phyloP scores from a whole-genome alignment of 2,888 invertebrate genomes.

The Meiosimyza platycephala region DNA sequence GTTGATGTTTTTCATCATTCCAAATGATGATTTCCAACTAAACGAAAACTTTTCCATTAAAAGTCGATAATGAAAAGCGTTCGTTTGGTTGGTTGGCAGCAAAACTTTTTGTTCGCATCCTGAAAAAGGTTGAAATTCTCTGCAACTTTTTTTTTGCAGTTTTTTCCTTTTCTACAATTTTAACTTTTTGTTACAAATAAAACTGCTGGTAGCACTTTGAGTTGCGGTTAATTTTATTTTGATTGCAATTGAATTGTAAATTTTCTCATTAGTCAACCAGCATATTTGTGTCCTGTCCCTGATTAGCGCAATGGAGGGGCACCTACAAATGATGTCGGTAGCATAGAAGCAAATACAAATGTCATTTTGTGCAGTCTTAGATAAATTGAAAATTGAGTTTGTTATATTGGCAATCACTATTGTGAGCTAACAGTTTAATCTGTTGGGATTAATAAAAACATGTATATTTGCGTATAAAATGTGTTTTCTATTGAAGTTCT shows the following conservation, averaged over 20 bases:
- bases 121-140: no score
- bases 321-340: no score
- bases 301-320: no score
- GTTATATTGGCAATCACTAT: not conserved
- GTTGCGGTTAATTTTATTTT: slow-evolving; percentile 6
- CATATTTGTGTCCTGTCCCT: no score
- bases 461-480: not conserved
- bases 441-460: not conserved
- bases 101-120: no score
- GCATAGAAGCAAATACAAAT: not conserved
- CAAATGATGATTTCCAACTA: not conserved
- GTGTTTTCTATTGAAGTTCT: slow-evolving; percentile 29
- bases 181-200: no score
- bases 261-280: slow-evolving; percentile 23
- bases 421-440: not conserved
- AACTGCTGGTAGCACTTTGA: slow-evolving; percentile 10
- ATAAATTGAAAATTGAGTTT: slow-evolving; percentile 13
- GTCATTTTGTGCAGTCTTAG: not conserved
- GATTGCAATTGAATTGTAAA: slow-evolving; percentile 19
- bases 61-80: slow-evolving; percentile 5
- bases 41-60: slow-evolving; percentile 23
- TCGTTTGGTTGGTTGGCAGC: no score
- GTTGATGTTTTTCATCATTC: no score
- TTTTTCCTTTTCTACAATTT: no score
- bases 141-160: no score